These are phyloP conservation scores for Eugnorisma glareosa DNA, from an alignment of 2,888 invertebrate species.

Conservation along the genomic window DNA sequence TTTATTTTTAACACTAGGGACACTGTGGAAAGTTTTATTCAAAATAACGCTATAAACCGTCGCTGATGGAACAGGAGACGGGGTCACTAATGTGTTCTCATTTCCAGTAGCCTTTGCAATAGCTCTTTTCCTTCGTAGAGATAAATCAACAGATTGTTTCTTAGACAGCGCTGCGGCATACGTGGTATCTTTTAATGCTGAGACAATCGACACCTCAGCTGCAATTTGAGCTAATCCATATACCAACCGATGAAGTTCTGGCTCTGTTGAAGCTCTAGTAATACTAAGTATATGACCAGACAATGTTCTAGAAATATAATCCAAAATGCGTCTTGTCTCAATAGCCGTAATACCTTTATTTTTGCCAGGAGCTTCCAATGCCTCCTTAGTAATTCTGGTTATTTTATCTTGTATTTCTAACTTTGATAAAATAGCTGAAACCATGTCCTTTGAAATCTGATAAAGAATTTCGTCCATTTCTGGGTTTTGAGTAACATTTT, in stretches of 20 bases:
- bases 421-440: conserved; percentile 85
- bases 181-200: conserved; percentile 87
- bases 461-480: conserved; percentile 86
- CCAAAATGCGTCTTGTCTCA: conserved; percentile 86
- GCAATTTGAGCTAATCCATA: conserved; percentile 88
- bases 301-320: conserved; percentile 86
- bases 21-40: conserved; percentile 73
- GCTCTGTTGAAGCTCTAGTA: conserved; percentile 86
- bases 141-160: conserved; percentile 86
- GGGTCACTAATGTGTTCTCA: conserved; percentile 59
- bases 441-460: conserved; percentile 86
- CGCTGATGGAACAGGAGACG: conserved; percentile 58
- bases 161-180: conserved; percentile 85
- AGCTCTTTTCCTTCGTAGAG: conserved; percentile 83
- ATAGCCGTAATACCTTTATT: conserved; percentile 87
- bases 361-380: conserved; percentile 86
- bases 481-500: conserved; percentile 85
- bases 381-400: conserved; percentile 86
- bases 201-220: conserved; percentile 87
- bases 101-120: conserved; percentile 47
- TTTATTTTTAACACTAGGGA: conserved; percentile 23
- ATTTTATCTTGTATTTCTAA: conserved; percentile 88
- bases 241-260: conserved; percentile 86
- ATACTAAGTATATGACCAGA: conserved; percentile 85
- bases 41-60: conserved; percentile 78